Base-by-base conservation (phyloP, 1,140 invertebrate genomes). In the Medauroidea extradentata region DNA sequence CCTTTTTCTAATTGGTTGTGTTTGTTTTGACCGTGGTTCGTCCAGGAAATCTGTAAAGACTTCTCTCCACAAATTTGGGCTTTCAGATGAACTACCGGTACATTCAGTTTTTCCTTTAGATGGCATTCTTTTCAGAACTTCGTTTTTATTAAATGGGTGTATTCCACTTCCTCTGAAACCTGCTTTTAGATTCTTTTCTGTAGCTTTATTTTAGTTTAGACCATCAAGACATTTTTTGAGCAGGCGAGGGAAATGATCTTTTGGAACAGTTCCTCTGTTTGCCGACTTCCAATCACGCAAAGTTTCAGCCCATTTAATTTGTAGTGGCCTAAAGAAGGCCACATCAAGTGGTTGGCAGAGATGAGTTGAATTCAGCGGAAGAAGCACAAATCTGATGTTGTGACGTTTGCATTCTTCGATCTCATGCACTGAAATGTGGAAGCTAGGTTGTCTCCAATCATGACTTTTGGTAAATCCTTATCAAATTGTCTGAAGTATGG, bases 221-320 rank as follows among this genome's bases (percentile, higher is more conserved):
- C 38, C n/a, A n/a, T 39, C 38, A n/a, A n/a, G n/a, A n/a, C n/a
- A n/a, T n/a, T n/a, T n/a, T n/a, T 53, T 38, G 23, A 53, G 25
- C n/a, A 3, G 39, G 18, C 25, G n/a, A 53, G 34, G 51, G 23
- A 53, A 38, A 14, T 29, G n/a, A 14, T 69, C 82, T 2, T 82
- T 80, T 1, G 83, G 83, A 3, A 71, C 84, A 19, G 83, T 82
- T 3, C 80, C 82, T n/a, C 34, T 34, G 23, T 16, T 27, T 25
- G 14, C 4, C 29, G 11, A 14, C 51, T 65, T 73, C 73, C 59
- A 70, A 51, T 63, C 46, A 19, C 50, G 53, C 29, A 78, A 59
- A 50, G 76, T 67, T 53, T 67, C 59, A 52, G 67, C 59, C 76
- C 75, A 78, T 23, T 56, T 61, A 8, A 53, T 65, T 56, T 75